Conservation (phyloP, 2,888 invertebrate species). For the Cosmorhoe ocellata region DNA sequence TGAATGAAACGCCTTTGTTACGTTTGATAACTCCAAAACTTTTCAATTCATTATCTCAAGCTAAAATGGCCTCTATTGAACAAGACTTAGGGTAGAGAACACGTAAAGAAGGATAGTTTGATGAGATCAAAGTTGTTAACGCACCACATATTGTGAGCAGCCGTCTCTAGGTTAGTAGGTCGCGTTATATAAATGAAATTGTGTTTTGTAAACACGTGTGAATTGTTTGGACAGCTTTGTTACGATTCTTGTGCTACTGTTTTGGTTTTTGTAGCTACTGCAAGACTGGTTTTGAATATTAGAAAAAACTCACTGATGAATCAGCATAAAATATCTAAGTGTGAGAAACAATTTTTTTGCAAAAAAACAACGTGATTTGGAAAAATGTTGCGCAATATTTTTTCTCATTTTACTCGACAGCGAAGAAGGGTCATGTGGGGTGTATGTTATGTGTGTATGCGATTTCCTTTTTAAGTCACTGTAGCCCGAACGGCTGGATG, state of each 20-base stretch:
- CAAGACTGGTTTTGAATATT: conserved; percentile 9
- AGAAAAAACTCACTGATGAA: neutral
- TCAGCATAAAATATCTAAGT: neutral
- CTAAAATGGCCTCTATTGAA: conserved; percentile 33
- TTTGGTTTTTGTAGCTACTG: neutral
- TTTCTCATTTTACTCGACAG: no score
- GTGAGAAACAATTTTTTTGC: no score
- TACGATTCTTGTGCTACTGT: conserved; percentile 16
- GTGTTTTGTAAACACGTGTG: conserved; percentile 47
- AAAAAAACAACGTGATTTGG: no score
- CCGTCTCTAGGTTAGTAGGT: conserved; percentile 66
- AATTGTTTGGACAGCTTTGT: conserved; percentile 33
- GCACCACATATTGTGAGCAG: conserved; percentile 66
- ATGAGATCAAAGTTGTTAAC: conserved; percentile 58
- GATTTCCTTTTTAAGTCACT: no score
- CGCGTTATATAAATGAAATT: conserved; percentile 57
- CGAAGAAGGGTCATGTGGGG: no score
- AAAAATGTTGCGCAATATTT: no score
- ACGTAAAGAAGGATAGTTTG: conserved; percentile 26
- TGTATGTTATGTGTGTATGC: no score
- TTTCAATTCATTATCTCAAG: conserved; percentile 26
- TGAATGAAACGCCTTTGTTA: conserved; percentile 52
- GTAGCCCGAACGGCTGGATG: no score
- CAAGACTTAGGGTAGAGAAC: conserved; percentile 20
- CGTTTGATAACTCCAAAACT: conserved; percentile 43